Evolutionary conservation across 2,113 vertebrate genomes (phyloP).

Genomic region (Plecturocebus donacophilus): DNA sequence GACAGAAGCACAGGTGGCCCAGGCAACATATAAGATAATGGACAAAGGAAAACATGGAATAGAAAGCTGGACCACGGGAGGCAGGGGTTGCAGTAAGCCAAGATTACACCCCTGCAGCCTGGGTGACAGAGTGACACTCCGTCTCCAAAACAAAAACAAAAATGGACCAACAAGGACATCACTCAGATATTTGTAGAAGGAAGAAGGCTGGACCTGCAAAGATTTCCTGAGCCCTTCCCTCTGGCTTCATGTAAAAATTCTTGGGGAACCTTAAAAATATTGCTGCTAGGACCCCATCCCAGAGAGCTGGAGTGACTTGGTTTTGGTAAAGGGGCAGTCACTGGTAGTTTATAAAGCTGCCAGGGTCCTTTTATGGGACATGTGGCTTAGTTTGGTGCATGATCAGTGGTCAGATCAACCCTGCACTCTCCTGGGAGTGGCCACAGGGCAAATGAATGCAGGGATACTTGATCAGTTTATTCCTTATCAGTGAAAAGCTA

Average conservation of each 20-base stretch:
- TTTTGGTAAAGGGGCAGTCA: rapidly evolving
- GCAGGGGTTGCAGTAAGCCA: not conserved
- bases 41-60: not conserved
- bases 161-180: too few relatives aligned
- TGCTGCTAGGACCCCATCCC: not conserved
- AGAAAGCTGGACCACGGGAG: not conserved
- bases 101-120: not conserved
- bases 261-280: not conserved
- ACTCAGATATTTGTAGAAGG: not conserved
- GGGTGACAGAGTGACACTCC: not conserved
- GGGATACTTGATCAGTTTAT: not conserved
- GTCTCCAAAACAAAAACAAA: too few relatives aligned
- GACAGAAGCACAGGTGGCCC: not conserved
- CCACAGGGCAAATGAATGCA: not conserved
- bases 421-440: not conserved
- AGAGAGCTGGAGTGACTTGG: not conserved
- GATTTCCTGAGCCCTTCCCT: not conserved
- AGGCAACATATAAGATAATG: not conserved
- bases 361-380: too few relatives aligned
- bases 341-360: not conserved
- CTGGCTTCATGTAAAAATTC: not conserved
- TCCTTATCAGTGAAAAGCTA: not conserved
- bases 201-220: not conserved
- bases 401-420: not conserved
- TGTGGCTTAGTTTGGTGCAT: too few relatives aligned